phyloP scores from a whole-genome alignment of 2,797 vertebrate species.

The Trichosurus vulpecula region DNA sequence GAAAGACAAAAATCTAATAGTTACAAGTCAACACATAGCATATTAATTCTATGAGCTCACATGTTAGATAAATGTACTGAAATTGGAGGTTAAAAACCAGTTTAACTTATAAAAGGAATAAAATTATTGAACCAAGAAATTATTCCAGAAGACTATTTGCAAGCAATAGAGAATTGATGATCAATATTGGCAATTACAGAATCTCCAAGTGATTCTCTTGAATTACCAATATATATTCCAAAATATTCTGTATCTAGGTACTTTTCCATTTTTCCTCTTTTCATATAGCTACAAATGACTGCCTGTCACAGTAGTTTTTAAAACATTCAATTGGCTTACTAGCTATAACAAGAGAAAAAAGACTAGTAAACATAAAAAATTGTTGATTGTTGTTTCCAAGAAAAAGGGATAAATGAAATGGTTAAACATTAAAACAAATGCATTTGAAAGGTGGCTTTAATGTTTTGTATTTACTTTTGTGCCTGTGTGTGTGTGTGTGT shows the following conservation, averaged over 20 bases:
- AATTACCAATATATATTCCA: not conserved
- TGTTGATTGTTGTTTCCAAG: not conserved
- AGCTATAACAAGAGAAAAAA: not conserved
- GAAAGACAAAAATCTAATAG: not conserved
- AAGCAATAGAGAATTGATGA: not conserved
- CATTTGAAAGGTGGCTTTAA: slow-evolving; percentile 9
- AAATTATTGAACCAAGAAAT: not conserved
- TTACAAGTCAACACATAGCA: not conserved
- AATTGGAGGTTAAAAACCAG: not conserved
- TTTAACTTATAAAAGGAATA: not conserved
- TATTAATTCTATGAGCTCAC: not conserved
- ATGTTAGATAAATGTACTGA: not conserved
- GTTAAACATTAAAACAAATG: not conserved
- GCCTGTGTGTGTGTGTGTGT: too few species aligned
- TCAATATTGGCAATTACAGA: not conserved
- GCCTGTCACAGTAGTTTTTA: not conserved
- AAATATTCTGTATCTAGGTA: not conserved
- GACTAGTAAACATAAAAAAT: slow-evolving; percentile 12
- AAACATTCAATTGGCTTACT: slow-evolving; percentile 1
- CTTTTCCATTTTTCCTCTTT: not conserved
- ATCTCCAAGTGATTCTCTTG: not conserved
- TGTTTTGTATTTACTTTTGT: not conserved
- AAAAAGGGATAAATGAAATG: not conserved
- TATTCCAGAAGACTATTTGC: not conserved
- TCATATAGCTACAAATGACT: not conserved